These are phyloP conservation scores for Nothura maculosa DNA, from an alignment of 2,797 vertebrate species.

Conservation along the genomic window DNA sequence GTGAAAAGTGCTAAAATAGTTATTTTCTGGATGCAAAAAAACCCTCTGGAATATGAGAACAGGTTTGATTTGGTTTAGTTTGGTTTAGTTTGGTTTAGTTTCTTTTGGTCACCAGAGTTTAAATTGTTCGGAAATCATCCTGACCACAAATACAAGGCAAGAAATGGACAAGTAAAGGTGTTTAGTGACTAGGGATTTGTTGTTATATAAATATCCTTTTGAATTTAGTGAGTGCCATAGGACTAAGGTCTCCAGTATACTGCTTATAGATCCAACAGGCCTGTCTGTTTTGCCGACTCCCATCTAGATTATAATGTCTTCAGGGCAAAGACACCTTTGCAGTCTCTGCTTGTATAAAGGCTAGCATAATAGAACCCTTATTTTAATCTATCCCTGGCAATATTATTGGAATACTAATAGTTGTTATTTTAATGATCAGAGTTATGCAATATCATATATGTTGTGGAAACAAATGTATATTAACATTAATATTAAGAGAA, in stretches of 20 bases:
- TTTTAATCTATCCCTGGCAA: neutral
- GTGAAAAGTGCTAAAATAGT: neutral
- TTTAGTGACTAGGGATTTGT: neutral
- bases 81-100: neutral
- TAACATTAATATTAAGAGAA: constrained; percentile 52
- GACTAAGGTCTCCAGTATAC: fast-evolving
- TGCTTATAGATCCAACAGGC: neutral
- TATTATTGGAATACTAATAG: neutral
- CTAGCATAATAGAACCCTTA: neutral
- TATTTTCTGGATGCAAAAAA: neutral
- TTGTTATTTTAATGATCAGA: neutral
- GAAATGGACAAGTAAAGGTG: neutral
- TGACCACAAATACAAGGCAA: neutral
- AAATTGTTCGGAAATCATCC: neutral
- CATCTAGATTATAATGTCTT: neutral
- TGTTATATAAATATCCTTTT: neutral
- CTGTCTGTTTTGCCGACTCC: neutral
- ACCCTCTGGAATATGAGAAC: too few species aligned
- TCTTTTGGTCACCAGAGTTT: neutral
- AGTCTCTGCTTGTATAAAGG: neutral
- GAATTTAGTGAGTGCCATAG: neutral
- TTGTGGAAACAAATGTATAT: neutral
- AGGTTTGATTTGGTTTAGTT: too few species aligned
- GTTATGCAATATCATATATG: neutral
- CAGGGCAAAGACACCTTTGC: neutral